Evolutionary conservation across 2,888 invertebrate species (phyloP).

Genomic region (Zaprionus bogoriensis): DNA sequence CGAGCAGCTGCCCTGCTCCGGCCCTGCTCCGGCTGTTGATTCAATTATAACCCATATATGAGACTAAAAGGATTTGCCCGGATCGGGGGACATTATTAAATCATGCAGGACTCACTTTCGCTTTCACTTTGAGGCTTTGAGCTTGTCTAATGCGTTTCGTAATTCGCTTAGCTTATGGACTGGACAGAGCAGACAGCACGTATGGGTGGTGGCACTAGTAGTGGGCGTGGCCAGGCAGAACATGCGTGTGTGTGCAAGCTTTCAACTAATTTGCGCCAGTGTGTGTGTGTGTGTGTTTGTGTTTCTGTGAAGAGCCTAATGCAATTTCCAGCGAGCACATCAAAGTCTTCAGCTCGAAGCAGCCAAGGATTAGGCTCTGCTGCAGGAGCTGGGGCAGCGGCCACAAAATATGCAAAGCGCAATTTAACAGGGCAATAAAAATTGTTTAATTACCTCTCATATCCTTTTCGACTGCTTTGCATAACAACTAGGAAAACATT

Average conservation of each 20-base stretch:
- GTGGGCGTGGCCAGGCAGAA: constrained; percentile 12
- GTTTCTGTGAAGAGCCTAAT: constrained; percentile 45
- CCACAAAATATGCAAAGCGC: constrained; percentile 72
- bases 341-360: constrained; percentile 24
- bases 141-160: constrained; percentile 57
- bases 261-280: constrained; percentile 65
- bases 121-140: constrained; percentile 21
- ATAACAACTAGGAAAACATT: constrained; percentile 74
- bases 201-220: too few species aligned
- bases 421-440: constrained; percentile 66
- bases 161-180: constrained; percentile 61
- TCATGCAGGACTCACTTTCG: constrained; percentile 52
- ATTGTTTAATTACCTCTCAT: constrained; percentile 70
- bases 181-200: neutral
- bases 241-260: constrained; percentile 34
- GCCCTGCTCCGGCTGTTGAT: constrained; percentile 43
- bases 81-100: constrained; percentile 54
- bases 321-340: constrained; percentile 43
- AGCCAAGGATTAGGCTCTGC: neutral
- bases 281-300: neutral
- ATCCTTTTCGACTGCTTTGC: constrained; percentile 72
- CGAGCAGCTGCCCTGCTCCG: constrained; percentile 6
- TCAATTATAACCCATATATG: constrained; percentile 64
- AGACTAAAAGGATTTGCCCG: constrained; percentile 66
- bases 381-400: neutral